These are phyloP conservation scores for Sparus aurata DNA, from an alignment of 2,797 vertebrate species.

Conservation along the genomic window DNA sequence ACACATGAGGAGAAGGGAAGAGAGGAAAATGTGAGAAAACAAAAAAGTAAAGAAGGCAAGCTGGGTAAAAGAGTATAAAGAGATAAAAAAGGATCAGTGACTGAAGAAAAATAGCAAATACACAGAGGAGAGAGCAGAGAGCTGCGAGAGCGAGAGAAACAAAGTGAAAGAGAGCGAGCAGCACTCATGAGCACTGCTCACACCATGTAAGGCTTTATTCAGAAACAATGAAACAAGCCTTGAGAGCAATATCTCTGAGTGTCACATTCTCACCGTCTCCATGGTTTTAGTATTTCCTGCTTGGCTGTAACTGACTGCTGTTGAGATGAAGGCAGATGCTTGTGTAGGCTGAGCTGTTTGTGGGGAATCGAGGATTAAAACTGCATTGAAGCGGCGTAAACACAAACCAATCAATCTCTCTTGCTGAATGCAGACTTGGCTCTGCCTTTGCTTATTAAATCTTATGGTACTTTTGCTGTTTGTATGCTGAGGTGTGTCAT, in stretches of 20 bases:
- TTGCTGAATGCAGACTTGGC: background rate
- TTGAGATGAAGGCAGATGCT: constrained; percentile 64
- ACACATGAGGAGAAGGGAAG: background rate
- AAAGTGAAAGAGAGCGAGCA: constrained; percentile 48
- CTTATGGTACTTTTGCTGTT: background rate
- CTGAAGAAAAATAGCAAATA: constrained; percentile 29
- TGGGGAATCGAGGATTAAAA: constrained; percentile 55
- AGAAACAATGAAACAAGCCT: constrained; percentile 68
- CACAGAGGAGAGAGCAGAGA: constrained; percentile 31
- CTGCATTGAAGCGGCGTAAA: constrained; percentile 46
- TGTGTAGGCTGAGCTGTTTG: constrained; percentile 65
- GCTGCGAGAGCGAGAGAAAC: constrained; percentile 34
- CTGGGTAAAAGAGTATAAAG: constrained; percentile 28
- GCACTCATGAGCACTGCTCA: constrained; percentile 55
- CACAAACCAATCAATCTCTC: constrained; percentile 53
- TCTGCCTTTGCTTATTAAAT: constrained; percentile 34
- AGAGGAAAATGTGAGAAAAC: constrained; percentile 4
- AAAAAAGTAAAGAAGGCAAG: constrained; percentile 27
- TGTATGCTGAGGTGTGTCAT: constrained; percentile 6
- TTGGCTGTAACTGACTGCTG: constrained; percentile 53
- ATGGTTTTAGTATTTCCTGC: constrained; percentile 73
- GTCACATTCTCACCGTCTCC: constrained; percentile 75
- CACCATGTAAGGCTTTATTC: constrained; percentile 79
- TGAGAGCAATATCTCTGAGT: constrained; percentile 66
- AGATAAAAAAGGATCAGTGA: constrained; percentile 49